Percentiles rank a stretch among this genome's conserved stretches.
phyloP scores from a whole-genome alignment of 2,888 invertebrate genomes.

The Balanococcus diminutus region DNA sequence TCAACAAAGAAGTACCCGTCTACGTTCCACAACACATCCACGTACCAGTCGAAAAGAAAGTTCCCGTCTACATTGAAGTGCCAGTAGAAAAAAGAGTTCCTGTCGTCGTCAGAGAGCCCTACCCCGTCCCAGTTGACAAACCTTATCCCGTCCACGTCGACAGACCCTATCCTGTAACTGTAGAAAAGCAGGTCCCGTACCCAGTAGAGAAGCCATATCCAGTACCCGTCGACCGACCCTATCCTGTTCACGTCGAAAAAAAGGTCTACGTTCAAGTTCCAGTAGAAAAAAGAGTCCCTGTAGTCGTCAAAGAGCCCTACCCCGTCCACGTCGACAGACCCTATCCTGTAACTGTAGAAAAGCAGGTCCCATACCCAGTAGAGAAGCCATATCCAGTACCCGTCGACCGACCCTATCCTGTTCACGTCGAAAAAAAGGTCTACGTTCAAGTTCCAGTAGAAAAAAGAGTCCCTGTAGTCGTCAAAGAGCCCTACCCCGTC shows the following conservation, averaged over 20 bases:
- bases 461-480: constrained; percentile 38
- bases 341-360: constrained; percentile 58
- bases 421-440: constrained; percentile 57
- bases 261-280: constrained; percentile 57
- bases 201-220: constrained; percentile 67
- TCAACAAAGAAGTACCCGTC: constrained; percentile 58
- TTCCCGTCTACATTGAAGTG: constrained; percentile 49
- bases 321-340: constrained; percentile 58
- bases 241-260: constrained; percentile 57
- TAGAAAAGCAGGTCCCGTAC: constrained; percentile 73
- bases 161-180: constrained; percentile 57
- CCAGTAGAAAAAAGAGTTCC: constrained; percentile 54
- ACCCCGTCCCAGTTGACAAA: constrained; percentile 58
- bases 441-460: constrained; percentile 56
- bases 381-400: constrained; percentile 63
- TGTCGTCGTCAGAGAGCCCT: constrained; percentile 55
- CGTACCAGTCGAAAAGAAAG: constrained; percentile 54
- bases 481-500: constrained; percentile 56
- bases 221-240: constrained; percentile 58
- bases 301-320: constrained; percentile 55
- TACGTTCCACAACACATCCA: constrained; percentile 56
- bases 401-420: constrained; percentile 58
- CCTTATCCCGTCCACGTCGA: constrained; percentile 58
- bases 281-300: constrained; percentile 51
- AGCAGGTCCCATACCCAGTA: constrained; percentile 58